phyloP scores from a whole-genome alignment of 2,113 vertebrate species.

The Macquaria australasica region DNA sequence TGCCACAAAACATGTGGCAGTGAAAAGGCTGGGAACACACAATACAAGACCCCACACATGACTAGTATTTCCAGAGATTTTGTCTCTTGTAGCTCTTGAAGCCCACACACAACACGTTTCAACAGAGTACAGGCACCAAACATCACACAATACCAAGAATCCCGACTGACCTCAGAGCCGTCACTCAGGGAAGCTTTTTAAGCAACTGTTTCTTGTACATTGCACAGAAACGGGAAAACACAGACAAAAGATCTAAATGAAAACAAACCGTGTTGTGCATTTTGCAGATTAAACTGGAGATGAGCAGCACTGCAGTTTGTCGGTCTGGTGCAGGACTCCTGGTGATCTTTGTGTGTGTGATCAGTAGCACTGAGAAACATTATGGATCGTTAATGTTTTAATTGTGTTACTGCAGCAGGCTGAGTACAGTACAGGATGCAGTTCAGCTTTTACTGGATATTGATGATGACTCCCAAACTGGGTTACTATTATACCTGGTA shows the following conservation, averaged over 20 bases:
- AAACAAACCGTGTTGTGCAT: not conserved
- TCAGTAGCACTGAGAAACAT: no score
- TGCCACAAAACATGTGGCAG: not conserved
- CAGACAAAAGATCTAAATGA: not conserved
- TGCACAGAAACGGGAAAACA: not conserved
- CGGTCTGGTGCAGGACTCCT: not conserved
- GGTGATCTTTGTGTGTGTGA: not conserved
- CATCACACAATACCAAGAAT: no score
- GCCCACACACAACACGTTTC: not conserved
- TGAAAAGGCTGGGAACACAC: not conserved
- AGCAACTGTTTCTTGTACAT: not conserved
- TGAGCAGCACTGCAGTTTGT: not conserved
- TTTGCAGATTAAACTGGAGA: not conserved
- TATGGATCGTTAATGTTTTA: no score
- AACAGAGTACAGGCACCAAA: not conserved
- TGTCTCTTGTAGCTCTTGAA: not conserved
- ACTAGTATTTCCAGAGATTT: not conserved
- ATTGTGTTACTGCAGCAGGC: no score
- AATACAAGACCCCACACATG: not conserved
- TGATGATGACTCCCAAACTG: no score
- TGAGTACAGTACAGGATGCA: no score
- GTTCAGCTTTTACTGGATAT: no score
- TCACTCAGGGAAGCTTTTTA: not conserved
- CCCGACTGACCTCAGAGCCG: not conserved
- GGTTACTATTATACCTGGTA: no score